Conservation (phyloP, 2,888 invertebrate genomes). For the Nemurella pictetii region DNA sequence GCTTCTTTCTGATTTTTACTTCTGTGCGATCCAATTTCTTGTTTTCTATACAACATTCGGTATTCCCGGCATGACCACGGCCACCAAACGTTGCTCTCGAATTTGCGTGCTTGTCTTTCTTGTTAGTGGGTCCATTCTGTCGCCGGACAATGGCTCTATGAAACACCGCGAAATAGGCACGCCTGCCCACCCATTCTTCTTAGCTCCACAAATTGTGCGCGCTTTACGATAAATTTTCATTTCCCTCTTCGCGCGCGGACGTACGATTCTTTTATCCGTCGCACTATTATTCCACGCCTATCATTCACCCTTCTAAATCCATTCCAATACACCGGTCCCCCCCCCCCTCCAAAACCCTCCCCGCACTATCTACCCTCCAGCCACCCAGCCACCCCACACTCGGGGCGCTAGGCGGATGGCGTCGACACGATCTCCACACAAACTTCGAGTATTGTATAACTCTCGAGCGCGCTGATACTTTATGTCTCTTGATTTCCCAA, state of each 20-base stretch:
- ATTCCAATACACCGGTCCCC: conserved; percentile 24
- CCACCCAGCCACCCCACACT: conserved; percentile 26
- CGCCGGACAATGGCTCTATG: neutral
- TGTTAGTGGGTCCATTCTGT: neutral
- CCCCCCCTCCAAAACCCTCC: conserved; percentile 30
- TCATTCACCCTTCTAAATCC: conserved; percentile 8
- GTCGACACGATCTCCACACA: neutral
- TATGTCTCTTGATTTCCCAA: neutral
- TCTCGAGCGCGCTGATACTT: neutral
- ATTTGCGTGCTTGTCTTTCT: neutral
- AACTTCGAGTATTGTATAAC: neutral
- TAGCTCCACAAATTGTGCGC: neutral
- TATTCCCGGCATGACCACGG: neutral
- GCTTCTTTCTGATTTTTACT: neutral
- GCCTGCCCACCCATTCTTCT: too few relatives aligned
- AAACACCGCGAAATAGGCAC: neutral
- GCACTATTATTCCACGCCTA: conserved; percentile 15
- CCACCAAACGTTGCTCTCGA: neutral
- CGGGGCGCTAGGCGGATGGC: neutral
- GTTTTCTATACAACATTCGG: neutral
- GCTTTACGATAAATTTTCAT: neutral
- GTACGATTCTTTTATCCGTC: neutral
- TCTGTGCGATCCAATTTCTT: neutral
- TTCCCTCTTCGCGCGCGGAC: neutral
- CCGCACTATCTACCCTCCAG: conserved; percentile 23